These are phyloP conservation scores for Achlya flavicornis DNA, from an alignment of 2,888 invertebrate species.

Conservation along the genomic window DNA sequence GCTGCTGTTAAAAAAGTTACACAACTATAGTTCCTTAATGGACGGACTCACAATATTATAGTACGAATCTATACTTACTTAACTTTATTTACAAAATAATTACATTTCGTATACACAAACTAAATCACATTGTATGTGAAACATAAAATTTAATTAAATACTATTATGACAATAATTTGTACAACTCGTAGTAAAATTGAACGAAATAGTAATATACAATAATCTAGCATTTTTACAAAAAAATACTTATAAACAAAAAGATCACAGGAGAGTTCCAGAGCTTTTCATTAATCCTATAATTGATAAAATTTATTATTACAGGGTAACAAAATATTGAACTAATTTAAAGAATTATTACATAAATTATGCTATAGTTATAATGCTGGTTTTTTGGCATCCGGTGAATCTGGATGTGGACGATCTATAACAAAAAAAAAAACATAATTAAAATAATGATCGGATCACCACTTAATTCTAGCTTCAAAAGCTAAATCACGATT, in stretches of 20 bases:
- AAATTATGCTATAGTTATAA: conserved; percentile 69
- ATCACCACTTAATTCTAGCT: background rate
- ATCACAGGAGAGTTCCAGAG: conserved; percentile 84
- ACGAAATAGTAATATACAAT: conserved; percentile 30
- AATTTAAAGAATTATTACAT: conserved; percentile 45
- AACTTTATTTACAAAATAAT: conserved; percentile 34
- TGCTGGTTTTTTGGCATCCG: conserved; percentile 80
- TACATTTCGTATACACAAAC: conserved; percentile 15
- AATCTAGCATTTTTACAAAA: conserved; percentile 54
- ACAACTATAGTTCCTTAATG: background rate
- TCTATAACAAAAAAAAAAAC: conserved; percentile 62
- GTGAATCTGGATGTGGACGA: conserved; percentile 77
- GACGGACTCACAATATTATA: conserved; percentile 8
- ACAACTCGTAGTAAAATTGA: conserved; percentile 5
- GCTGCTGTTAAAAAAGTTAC: background rate
- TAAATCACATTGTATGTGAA: conserved; percentile 12
- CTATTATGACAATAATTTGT: conserved; percentile 7
- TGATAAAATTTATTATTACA: conserved; percentile 55
- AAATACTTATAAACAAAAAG: conserved; percentile 68
- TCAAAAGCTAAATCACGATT: too few relatives aligned
- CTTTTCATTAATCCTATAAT: conserved; percentile 52
- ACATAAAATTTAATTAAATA: background rate
- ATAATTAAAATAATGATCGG: conserved; percentile 10
- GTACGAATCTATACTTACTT: conserved; percentile 14
- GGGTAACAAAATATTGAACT: conserved; percentile 72